Evolutionary conservation across 2,797 vertebrate species (phyloP).

Genomic region (Taenioides sp.): DNA sequence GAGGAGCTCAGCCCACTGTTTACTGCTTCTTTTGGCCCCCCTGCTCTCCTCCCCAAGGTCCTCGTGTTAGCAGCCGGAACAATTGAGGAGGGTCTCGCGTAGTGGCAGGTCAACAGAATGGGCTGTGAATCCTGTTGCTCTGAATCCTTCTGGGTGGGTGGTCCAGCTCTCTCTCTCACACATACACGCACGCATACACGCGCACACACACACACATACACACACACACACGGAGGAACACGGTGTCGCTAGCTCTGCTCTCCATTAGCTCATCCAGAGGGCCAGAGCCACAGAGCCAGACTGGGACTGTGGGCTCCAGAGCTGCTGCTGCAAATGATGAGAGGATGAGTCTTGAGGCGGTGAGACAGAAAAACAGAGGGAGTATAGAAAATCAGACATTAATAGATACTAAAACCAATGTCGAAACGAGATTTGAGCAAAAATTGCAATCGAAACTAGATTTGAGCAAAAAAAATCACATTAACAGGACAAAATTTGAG

Average conservation of each 20-base stretch:
- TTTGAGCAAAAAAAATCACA: too few relatives aligned
- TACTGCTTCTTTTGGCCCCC: constrained; percentile 66
- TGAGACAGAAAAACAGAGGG: too few relatives aligned
- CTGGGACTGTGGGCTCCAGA: constrained; percentile 11
- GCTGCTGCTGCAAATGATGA: constrained; percentile 24
- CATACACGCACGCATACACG: constrained; percentile 36
- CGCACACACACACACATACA: constrained; percentile 42
- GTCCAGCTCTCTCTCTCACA: constrained; percentile 70
- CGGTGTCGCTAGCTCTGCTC: constrained; percentile 13
- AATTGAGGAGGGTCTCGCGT: constrained; percentile 80
- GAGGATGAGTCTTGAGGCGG: constrained; percentile 66
- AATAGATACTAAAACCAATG: too few relatives aligned
- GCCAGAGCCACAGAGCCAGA: constrained; percentile 37
- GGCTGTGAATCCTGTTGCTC: constrained; percentile 82
- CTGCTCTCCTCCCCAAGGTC: constrained; percentile 31
- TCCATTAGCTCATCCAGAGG: constrained; percentile 75
- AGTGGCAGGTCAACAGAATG: constrained; percentile 83
- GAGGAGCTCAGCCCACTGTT: constrained; percentile 75
- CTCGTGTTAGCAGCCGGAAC: constrained; percentile 77
- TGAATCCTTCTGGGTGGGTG: constrained; percentile 83
- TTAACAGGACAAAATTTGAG: too few relatives aligned
- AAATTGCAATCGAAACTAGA: too few relatives aligned
- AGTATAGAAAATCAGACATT: too few relatives aligned
- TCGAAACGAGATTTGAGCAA: too few relatives aligned
- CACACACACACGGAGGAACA: constrained; percentile 13